Evolutionary conservation across 2,888 invertebrate species (phyloP).

Genomic region (Callinectes sapidus): DNA sequence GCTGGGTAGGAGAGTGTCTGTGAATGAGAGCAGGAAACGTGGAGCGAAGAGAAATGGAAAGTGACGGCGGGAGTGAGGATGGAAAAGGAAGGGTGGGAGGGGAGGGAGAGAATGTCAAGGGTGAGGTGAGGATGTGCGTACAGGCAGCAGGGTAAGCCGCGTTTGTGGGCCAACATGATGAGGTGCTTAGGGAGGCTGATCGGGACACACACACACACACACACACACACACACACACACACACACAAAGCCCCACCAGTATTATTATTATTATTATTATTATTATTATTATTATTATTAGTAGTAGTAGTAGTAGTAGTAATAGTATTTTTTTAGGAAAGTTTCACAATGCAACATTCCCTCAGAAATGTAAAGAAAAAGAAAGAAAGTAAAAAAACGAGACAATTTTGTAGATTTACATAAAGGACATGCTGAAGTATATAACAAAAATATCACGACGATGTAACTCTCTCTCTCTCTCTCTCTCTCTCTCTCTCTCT

Average conservation of each 20-base stretch:
- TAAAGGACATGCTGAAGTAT: not conserved
- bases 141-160: not conserved
- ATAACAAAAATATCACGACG: no score
- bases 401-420: no score
- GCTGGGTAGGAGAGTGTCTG: not conserved
- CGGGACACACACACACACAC: not conserved
- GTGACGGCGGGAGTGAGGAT: not conserved
- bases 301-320: no score
- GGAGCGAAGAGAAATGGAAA: not conserved
- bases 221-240: not conserved
- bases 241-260: not conserved
- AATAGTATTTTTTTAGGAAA: no score
- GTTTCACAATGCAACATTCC: no score
- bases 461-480: not conserved
- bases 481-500: constrained; percentile 21
- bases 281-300: no score
- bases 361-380: not conserved
- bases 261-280: no score
- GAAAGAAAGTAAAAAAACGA: not conserved
- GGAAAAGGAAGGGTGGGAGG: not conserved
- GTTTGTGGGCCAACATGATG: not conserved
- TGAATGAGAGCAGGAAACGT: not conserved
- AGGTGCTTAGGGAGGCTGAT: not conserved
- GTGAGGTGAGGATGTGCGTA: not conserved
- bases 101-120: not conserved